Evolutionary conservation across 2,888 invertebrate genomes (phyloP), one percentile per base, ranked within the genome.

Genomic region (Rhopalosiphum nymphaeae): DNA sequence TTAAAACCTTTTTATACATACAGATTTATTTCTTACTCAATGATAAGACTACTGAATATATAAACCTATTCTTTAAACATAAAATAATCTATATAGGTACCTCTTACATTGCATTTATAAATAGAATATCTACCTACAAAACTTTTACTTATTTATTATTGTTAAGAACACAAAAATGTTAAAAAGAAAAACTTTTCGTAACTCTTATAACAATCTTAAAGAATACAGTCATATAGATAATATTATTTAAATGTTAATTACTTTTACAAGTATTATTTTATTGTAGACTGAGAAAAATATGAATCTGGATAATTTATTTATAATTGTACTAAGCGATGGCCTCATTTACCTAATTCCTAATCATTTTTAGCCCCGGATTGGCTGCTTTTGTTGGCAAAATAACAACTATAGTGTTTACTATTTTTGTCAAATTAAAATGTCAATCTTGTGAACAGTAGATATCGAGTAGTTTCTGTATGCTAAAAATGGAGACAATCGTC

Each of bases 331-430:
- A 78, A 78, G 88, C 92, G 7, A 61, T 53, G 91, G 90, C 91
- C 86, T 94, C 91, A 42, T 94, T 94, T 94, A 91, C 86, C 61
- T 86, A 42, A 94, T 94, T 94, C 86, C 49, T 85, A 91, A 93
- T 94, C 90, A 91, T 91, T 86, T 94, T 86, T 94, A 94, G 86
- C 86, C 94, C 89, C 25, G 53, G 53, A 94, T 91, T 94, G 86
- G 94, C 94, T 94, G 94, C 90, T 94, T 90, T 94, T 94, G 90
- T 94, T 94, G 94, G 94, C 94, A 94, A 91, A 86, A 94, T 67
- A 91, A 91, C 94, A 94, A 94, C 90, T 94, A 87, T 91, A 91
- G 44, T 91, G 53, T 85, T 36, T 67, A 94, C 94, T 94, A 94
- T 94, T 94, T 91, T 91, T 87, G 91, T 94, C 86, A 94, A 94